phyloP scores from a whole-genome alignment of 1,140 invertebrate species.

The Drosophila suzukii region DNA sequence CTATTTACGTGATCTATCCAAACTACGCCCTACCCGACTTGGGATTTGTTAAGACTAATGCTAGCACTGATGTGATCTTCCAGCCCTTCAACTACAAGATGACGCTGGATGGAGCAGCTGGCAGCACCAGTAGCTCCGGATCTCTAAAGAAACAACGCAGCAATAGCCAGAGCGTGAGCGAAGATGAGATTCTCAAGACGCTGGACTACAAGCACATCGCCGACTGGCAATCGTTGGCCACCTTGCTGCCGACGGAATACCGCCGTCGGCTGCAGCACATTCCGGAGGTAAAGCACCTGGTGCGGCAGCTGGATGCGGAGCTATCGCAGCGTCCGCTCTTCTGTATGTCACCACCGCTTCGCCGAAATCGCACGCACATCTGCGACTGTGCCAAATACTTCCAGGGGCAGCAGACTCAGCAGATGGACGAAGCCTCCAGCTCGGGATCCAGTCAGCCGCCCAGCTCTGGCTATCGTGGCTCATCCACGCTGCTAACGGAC shows the following conservation, averaged over 20 bases:
- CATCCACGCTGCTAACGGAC: constrained; percentile 92
- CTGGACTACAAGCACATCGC: constrained; percentile 92
- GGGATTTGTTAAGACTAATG: constrained; percentile 90
- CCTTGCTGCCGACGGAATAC: constrained; percentile 93
- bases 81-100: constrained; percentile 84
- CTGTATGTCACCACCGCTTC: constrained; percentile 87
- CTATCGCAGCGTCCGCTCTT: constrained; percentile 87
- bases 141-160: constrained; percentile 82
- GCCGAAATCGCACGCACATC: constrained; percentile 85
- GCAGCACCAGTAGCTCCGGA: constrained; percentile 35
- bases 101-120: constrained; percentile 65
- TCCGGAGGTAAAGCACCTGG: constrained; percentile 87
- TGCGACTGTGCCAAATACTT: constrained; percentile 87
- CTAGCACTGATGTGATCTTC: constrained; percentile 87
- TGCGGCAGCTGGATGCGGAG: constrained; percentile 83
- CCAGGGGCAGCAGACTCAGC: constrained; percentile 71
- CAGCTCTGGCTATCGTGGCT: constrained; percentile 93
- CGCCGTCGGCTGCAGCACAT: constrained; percentile 89
- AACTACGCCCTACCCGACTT: constrained; percentile 96
- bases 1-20: constrained; percentile 95
- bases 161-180: constrained; percentile 90
- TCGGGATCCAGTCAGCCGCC: constrained; percentile 91
- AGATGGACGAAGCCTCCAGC: constrained; percentile 85
- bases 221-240: constrained; percentile 96
- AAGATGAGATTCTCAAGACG: constrained; percentile 91